A percentile compares a stretch with the other conserved stretches of the same genome.
phyloP scores from a whole-genome alignment of 2,113 vertebrate species.

The Ctenodactylus gundi region DNA sequence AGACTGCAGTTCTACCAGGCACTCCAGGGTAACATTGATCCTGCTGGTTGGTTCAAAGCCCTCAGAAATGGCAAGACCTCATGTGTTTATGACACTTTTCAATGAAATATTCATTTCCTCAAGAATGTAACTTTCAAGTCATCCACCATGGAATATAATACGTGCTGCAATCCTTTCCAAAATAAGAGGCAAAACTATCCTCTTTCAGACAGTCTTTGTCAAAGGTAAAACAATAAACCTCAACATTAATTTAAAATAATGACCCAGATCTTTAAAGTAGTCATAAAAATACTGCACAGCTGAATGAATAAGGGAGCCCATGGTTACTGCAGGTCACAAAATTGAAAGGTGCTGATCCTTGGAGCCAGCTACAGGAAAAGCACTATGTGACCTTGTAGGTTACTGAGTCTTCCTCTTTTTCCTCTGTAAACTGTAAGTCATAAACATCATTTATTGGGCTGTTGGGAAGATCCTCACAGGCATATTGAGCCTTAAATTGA shows the following conservation, averaged over 20 bases:
- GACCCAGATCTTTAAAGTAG: neutral
- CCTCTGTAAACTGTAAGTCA: neutral
- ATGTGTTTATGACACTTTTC: neutral
- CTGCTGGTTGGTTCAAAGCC: neutral
- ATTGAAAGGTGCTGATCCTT: neutral
- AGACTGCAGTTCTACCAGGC: neutral
- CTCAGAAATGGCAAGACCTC: neutral
- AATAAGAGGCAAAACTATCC: neutral
- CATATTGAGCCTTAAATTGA: neutral
- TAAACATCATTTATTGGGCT: neutral
- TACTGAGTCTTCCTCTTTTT: neutral
- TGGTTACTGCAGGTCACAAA: neutral
- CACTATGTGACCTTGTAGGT: neutral
- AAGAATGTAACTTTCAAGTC: neutral
- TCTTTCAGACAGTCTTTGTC: neutral
- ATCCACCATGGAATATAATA: neutral
- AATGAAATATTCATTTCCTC: neutral
- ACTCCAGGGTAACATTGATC: rapidly evolving
- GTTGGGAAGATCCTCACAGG: neutral
- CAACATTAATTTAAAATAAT: conserved; percentile 21
- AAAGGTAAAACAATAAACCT: conserved; percentile 11
- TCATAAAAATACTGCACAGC: neutral
- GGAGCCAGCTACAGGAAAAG: neutral
- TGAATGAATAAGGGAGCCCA: neutral
- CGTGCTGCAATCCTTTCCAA: neutral